Evolutionary conservation across 2,797 vertebrate genomes (phyloP).

Genomic region (Garrulus glandarius): DNA sequence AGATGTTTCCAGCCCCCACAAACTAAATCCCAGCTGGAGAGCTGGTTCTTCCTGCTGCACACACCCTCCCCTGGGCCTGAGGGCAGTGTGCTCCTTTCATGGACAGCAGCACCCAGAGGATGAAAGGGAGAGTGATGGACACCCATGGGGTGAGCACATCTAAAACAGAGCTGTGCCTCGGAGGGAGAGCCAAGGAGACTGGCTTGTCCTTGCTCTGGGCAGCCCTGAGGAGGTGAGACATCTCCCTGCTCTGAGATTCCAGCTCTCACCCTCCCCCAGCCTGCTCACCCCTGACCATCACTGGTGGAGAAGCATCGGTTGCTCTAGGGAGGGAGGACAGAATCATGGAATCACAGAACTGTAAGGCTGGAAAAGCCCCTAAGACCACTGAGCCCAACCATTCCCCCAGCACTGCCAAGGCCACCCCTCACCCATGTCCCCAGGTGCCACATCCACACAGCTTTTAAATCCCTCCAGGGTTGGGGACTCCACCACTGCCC

Average conservation of each 20-base stretch:
- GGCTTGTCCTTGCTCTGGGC: background rate
- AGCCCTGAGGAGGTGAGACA: background rate
- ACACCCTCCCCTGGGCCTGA: background rate
- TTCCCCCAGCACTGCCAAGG: background rate
- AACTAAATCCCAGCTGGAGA: background rate
- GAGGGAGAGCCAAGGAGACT: background rate
- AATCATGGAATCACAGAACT: background rate
- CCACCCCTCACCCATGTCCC: background rate
- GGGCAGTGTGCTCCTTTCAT: background rate
- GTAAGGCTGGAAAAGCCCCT: background rate
- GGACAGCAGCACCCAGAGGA: background rate
- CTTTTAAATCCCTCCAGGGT: background rate
- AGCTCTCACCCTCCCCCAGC: background rate
- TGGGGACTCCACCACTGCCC: background rate
- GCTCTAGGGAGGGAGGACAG: background rate
- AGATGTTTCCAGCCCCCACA: background rate
- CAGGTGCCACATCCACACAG: rapidly evolving
- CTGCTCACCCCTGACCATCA: background rate
- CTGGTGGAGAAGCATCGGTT: background rate
- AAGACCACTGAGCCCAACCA: background rate
- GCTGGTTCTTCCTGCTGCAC: conserved; percentile 3
- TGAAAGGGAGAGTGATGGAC: background rate
- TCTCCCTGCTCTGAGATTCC: background rate
- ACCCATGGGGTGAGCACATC: background rate
- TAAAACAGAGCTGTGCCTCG: background rate